Evolutionary conservation across 1,140 invertebrate genomes (phyloP).

Genomic region (Pogonomyrmex barbatus): DNA sequence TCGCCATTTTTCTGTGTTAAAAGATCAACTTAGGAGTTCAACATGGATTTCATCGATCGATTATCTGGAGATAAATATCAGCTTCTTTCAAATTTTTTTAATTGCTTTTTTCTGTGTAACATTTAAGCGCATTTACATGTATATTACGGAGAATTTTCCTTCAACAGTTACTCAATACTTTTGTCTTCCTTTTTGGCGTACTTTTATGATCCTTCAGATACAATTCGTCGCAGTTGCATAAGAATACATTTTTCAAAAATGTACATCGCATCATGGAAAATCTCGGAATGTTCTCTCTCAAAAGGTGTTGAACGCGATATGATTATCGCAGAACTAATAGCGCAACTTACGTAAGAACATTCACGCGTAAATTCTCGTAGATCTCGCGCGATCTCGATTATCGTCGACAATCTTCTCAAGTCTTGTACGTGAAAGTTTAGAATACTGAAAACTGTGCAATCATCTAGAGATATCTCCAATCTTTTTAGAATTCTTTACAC

Average conservation of each 20-base stretch:
- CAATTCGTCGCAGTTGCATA: conserved; percentile 9
- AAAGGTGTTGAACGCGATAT: conserved; percentile 10
- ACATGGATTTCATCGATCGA: neutral
- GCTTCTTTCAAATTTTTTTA: neutral
- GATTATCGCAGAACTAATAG: conserved; percentile 36
- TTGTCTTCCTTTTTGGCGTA: neutral
- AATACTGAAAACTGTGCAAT: neutral
- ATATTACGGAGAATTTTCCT: conserved; percentile 23
- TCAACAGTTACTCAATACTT: conserved; percentile 20
- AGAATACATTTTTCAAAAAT: conserved; percentile 23
- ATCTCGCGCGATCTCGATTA: conserved; percentile 37
- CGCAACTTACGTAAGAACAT: conserved; percentile 17
- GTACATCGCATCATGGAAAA: neutral
- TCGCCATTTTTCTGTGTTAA: conserved; percentile 4
- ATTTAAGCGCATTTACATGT: neutral
- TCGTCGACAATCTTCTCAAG: conserved; percentile 31
- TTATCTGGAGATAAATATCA: neutral
- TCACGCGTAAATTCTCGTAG: conserved; percentile 14
- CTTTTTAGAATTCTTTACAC: neutral
- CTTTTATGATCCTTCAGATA: neutral
- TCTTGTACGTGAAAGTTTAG: conserved; percentile 22
- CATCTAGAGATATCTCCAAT: neutral
- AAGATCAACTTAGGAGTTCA: neutral
- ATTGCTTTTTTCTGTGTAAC: neutral
- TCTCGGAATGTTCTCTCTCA: neutral